A percentile compares a stretch with the other conserved stretches of the same genome.
Conservation (phyloP, 2,113 vertebrate species). For the Psittacula cyanocephala region DNA sequence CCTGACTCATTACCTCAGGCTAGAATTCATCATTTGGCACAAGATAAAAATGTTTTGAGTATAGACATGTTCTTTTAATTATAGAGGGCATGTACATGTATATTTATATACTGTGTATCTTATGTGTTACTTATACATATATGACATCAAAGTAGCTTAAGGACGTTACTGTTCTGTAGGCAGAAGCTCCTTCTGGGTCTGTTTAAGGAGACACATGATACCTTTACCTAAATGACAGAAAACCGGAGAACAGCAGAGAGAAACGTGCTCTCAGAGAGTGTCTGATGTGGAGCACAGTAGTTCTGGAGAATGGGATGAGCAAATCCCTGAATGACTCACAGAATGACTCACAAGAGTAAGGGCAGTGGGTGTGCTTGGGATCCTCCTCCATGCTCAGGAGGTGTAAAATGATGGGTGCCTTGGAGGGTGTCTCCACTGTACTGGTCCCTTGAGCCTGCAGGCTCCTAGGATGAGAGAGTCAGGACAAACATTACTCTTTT, state of each 20-base stretch:
- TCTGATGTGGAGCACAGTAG: background rate
- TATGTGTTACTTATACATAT: background rate
- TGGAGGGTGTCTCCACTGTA: background rate
- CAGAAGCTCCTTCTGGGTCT: background rate
- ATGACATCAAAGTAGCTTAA: background rate
- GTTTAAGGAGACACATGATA: background rate
- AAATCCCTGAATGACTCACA: background rate
- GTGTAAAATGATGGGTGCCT: background rate
- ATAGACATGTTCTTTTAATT: conserved; percentile 60
- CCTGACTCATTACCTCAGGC: conserved; percentile 36
- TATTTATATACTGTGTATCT: conserved; percentile 23
- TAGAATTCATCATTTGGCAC: conserved; percentile 43
- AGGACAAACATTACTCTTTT: background rate
- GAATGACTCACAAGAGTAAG: background rate
- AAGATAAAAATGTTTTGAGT: conserved; percentile 52
- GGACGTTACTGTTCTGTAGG: background rate
- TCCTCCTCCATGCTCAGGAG: background rate
- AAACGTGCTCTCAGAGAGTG: background rate
- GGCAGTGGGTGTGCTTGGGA: background rate
- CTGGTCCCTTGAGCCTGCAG: background rate
- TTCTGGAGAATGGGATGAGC: background rate
- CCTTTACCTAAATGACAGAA: background rate
- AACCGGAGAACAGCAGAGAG: background rate
- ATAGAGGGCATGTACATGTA: background rate
- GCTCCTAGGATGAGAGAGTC: background rate